Conservation (phyloP, 2,888 invertebrate species). For the Synanthedon andrenaeformis region DNA sequence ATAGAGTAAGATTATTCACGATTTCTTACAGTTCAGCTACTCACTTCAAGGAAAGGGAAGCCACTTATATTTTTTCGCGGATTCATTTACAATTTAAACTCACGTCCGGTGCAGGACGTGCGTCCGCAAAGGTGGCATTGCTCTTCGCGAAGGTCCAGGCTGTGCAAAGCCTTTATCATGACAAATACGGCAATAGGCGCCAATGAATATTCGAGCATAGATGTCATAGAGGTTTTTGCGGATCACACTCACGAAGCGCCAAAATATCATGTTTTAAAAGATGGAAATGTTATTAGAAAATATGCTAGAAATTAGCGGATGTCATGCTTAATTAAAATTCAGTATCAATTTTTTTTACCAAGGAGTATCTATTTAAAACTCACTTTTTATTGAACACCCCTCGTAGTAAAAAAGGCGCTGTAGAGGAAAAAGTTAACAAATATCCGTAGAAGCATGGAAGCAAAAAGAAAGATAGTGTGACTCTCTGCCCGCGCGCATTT, state of each 20-base stretch:
- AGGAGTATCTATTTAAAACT: too few relatives aligned
- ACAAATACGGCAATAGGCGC: conserved; percentile 2
- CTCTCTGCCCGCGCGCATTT: too few relatives aligned
- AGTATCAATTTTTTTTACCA: too few relatives aligned
- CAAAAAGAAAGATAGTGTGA: too few relatives aligned
- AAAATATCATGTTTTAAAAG: neutral
- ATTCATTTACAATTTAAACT: conserved; percentile 7
- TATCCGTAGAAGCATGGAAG: too few relatives aligned
- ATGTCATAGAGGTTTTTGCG: neutral
- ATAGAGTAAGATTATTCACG: too few relatives aligned
- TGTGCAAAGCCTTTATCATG: conserved; percentile 10
- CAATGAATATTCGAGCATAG: conserved; percentile 1
- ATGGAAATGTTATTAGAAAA: neutral
- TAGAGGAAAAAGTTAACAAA: too few relatives aligned
- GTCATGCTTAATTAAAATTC: too few relatives aligned
- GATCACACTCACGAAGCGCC: conserved; percentile 6
- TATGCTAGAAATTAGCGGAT: too few relatives aligned
- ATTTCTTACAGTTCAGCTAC: conserved; percentile 5
- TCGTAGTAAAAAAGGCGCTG: too few relatives aligned
- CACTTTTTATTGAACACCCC: too few relatives aligned
- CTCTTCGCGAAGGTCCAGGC: conserved; percentile 9
- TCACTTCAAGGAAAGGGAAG: conserved; percentile 10
- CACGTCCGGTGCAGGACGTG: too few relatives aligned
- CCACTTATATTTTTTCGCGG: conserved; percentile 9
- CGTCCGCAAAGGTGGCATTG: conserved; percentile 11